Evolutionary conservation across 2,113 vertebrate genomes (phyloP).

Genomic region (Apeltes quadracus): DNA sequence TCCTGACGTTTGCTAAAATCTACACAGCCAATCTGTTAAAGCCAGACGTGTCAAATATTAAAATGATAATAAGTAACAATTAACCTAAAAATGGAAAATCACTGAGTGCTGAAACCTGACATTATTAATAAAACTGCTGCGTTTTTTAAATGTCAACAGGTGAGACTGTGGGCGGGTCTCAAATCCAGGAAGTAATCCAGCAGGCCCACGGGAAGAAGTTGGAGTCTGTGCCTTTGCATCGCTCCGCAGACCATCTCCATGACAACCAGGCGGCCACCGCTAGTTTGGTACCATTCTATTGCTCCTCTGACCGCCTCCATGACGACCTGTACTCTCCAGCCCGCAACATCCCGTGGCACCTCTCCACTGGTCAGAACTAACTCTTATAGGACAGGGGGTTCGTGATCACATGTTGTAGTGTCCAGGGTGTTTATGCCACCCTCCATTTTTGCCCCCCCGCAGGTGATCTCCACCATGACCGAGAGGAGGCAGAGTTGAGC

Average conservation of each 20-base stretch:
- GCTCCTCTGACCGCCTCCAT: constrained; percentile 60
- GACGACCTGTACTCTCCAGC: neutral
- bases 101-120: neutral
- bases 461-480: constrained; percentile 56
- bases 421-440: neutral
- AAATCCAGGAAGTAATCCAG: constrained; percentile 31
- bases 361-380: constrained; percentile 55
- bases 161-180: fast-evolving
- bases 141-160: neutral
- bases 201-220: neutral
- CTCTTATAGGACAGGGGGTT: neutral
- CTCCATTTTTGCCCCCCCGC: neutral
- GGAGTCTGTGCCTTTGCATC: constrained; percentile 41
- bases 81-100: neutral
- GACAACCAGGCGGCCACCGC: neutral
- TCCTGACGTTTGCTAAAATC: neutral
- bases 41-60: neutral
- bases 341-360: neutral
- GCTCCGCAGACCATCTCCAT: constrained; percentile 54
- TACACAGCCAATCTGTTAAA: neutral
- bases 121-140: no score
- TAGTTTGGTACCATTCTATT: constrained; percentile 10
- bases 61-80: neutral
- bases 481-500: constrained; percentile 17
- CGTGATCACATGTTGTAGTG: no score